A percentile compares a stretch with the other conserved stretches of the same genome.
Evolutionary conservation across 2,113 vertebrate species (phyloP).

Genomic region (Naja naja): DNA sequence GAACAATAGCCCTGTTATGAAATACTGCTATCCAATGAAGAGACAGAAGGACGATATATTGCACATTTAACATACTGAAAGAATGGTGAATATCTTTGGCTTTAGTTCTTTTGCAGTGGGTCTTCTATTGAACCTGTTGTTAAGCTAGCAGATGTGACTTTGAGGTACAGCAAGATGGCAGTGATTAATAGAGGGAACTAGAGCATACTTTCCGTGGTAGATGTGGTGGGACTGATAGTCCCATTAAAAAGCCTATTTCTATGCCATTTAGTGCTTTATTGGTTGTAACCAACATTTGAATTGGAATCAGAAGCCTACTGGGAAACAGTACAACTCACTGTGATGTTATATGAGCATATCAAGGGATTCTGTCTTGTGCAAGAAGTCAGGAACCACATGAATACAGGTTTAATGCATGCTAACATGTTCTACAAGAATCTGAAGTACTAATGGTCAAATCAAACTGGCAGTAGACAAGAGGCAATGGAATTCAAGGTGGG

Average conservation of each 20-base stretch:
- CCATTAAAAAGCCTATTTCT: not conserved
- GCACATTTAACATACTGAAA: constrained; percentile 9
- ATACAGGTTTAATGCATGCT: not conserved
- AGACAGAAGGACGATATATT: not conserved
- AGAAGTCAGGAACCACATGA: not conserved
- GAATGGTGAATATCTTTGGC: not conserved
- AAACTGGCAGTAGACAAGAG: not conserved
- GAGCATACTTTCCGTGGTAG: not conserved
- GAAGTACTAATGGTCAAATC: not conserved
- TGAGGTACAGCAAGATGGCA: not conserved
- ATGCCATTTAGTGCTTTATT: not conserved
- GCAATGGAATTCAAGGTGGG: too few relatives aligned
- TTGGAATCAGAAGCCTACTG: not conserved
- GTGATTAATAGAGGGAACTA: not conserved
- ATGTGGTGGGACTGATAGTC: not conserved
- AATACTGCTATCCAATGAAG: not conserved
- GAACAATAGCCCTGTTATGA: constrained; percentile 8
- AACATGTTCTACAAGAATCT: not conserved
- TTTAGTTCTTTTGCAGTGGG: constrained; percentile 8
- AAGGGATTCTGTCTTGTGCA: not conserved
- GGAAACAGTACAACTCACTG: not conserved
- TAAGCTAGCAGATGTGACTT: not conserved
- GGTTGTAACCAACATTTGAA: not conserved
- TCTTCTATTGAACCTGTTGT: not conserved
- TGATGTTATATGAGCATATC: not conserved